phyloP scores from a whole-genome alignment of 2,113 vertebrate species.

The Ochotona curzoniae region DNA sequence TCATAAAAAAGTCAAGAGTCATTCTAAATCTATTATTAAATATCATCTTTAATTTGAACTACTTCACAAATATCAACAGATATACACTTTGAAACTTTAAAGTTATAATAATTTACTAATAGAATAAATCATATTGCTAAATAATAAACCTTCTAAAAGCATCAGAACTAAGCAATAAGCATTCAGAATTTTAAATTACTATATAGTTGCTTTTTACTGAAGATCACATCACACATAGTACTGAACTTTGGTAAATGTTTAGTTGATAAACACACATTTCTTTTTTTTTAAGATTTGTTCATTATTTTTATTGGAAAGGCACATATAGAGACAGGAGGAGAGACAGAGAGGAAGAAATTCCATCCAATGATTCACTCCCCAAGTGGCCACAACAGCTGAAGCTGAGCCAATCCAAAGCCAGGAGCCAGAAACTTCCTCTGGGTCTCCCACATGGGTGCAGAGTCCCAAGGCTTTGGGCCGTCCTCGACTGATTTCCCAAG shows the following conservation, averaged over 20 bases:
- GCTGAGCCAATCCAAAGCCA: too few relatives aligned
- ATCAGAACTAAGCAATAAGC: constrained; percentile 52
- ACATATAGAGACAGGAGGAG: too few relatives aligned
- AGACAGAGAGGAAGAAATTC: too few relatives aligned
- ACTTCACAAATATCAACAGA: constrained; percentile 71
- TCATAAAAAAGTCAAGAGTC: constrained; percentile 68
- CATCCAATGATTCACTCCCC: too few relatives aligned
- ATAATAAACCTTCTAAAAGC: background rate
- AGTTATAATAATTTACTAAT: constrained; percentile 54
- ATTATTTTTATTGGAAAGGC: too few relatives aligned
- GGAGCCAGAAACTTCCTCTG: too few relatives aligned
- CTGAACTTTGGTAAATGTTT: constrained; percentile 25
- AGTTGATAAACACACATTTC: constrained; percentile 10
- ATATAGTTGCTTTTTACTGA: background rate
- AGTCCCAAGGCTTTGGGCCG: too few relatives aligned
- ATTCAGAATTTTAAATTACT: background rate
- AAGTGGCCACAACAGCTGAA: too few relatives aligned
- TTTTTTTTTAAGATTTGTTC: too few relatives aligned
- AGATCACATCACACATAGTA: background rate
- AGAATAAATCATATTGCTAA: constrained; percentile 44
- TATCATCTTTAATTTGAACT: constrained; percentile 68
- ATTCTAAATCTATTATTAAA: constrained; percentile 70
- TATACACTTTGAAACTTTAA: constrained; percentile 68
- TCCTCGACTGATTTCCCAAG: too few relatives aligned
- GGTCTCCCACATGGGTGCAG: too few relatives aligned